Evolutionary conservation across 2,113 vertebrate species (phyloP).

Genomic region (Crotalus horridus): DNA sequence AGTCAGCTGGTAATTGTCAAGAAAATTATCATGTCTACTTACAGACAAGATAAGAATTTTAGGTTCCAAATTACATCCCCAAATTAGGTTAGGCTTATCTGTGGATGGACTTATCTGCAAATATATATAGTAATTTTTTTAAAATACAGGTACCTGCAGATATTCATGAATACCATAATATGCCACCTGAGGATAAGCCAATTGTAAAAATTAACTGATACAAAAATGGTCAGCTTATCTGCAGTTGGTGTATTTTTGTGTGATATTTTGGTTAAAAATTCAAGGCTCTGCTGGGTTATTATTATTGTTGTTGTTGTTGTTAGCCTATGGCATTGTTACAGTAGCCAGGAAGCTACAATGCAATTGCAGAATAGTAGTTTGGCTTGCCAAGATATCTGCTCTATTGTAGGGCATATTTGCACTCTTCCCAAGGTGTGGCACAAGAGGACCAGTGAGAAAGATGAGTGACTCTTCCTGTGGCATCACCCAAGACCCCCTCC

Average conservation of each 20-base stretch:
- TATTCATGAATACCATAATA: neutral
- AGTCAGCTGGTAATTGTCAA: neutral
- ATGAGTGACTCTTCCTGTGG: no score
- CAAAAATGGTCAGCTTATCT: neutral
- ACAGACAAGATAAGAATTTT: neutral
- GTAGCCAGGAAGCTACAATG: no score
- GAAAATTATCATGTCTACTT: neutral
- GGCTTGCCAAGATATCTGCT: no score
- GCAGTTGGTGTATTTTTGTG: neutral
- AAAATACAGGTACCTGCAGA: neutral
- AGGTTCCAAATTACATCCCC: neutral
- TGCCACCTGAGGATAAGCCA: neutral
- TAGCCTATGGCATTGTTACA: no score
- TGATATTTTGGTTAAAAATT: neutral
- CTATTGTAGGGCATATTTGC: no score
- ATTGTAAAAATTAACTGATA: neutral
- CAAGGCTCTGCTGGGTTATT: neutral
- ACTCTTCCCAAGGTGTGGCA: no score
- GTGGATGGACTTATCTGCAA: neutral
- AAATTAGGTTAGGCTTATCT: neutral
- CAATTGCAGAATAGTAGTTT: no score
- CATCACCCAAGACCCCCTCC: no score
- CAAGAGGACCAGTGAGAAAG: no score
- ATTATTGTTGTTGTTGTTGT: no score
- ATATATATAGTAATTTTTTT: neutral